Evolutionary conservation across 2,797 vertebrate genomes (phyloP), one percentile per base, ranked within the genome.

Genomic region (Arnoldichthys spilopterus): DNA sequence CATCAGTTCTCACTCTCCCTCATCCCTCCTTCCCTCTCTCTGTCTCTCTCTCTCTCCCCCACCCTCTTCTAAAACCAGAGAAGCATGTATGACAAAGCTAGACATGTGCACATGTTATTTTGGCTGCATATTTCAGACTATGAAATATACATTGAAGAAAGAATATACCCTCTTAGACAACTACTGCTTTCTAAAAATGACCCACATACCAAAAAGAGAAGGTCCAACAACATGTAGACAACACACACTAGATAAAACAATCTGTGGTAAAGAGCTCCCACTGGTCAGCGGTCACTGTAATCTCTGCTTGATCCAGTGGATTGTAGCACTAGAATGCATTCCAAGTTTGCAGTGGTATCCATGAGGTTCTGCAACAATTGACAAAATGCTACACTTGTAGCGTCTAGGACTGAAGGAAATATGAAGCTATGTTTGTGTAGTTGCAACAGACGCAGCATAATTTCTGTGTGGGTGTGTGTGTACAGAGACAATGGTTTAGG

Each of bases 21-120:
- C 56, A 54, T 58, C 64, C 51, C 76, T 78, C 22, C 32, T 40
- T 66, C 58, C 40, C 73, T 63, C 64, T 76, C 74, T 70, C 67
- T 37, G 18, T 68, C 32, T 70, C 67, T 37, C 22, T 68, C 32
- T 62, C 74, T 64, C 61, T 32, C 73, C 73, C 66, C 70, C 49
- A 85, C 63, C 67, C 78, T 83, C 34, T 67, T 69, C 66, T 67
- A 18, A 70, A 78, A 63, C 34, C 63, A 73, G 47, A 75, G 26
- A 61, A 82, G 66, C 8, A 51, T 47, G n/a, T 70, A 66, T 28
- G 62, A 81, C 74, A 45, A 72, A 32, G 40, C 8, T 45, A 77
- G 59, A 54, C 40, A 59, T 74, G 34, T 15, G 67, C 51, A 68
- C 45, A 61, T 62, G 72, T 67, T 72, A 74, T 49, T 54, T 69